Percentiles rank a stretch among this genome's conserved stretches.
Conservation (phyloP, 2,888 invertebrate genomes). For the Schizaphis graminum region DNA sequence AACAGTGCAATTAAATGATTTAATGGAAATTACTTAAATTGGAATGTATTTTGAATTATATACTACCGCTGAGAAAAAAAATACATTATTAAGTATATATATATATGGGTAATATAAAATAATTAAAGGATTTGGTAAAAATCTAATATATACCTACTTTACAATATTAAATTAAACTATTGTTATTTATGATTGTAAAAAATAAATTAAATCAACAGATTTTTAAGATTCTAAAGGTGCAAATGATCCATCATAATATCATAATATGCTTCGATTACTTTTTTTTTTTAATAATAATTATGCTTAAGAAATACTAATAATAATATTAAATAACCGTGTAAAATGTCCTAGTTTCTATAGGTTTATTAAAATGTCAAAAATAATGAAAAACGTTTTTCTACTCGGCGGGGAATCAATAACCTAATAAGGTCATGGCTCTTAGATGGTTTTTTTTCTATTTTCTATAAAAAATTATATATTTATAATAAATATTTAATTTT, state of each 20-base stretch:
- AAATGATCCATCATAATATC: background rate
- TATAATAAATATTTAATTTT: background rate
- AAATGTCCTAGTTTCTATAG: background rate
- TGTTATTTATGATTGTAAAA: background rate
- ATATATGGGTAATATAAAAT: background rate
- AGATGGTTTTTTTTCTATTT: background rate
- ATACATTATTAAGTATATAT: background rate
- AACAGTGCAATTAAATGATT: background rate
- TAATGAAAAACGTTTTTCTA: background rate
- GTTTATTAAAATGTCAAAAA: constrained; percentile 9
- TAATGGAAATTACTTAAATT: background rate
- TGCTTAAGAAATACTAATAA: background rate
- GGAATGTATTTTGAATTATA: background rate
- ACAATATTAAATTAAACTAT: background rate
- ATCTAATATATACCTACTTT: background rate
- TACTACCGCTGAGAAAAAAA: background rate
- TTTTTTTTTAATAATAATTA: background rate
- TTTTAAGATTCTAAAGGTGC: background rate
- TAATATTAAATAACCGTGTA: background rate
- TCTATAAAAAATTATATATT: background rate
- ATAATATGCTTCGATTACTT: background rate
- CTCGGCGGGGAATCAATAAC: background rate
- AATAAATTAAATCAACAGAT: background rate
- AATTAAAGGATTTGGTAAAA: background rate
- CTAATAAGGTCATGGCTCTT: background rate